Conservation (phyloP, 92 coral and sea anemone genomes). For the Zoanthus solanderi region DNA sequence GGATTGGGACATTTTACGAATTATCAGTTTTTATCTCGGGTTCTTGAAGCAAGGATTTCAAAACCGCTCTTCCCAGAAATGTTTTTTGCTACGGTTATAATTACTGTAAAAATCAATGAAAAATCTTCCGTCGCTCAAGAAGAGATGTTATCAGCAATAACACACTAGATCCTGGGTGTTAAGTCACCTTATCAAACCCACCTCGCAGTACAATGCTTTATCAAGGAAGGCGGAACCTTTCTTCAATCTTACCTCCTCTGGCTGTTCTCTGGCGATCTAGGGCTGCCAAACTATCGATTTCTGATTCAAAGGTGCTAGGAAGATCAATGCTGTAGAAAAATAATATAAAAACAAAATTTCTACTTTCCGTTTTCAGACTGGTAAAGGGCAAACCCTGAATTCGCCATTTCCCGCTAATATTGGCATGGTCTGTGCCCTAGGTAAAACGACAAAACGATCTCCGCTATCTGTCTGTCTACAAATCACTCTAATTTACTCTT, state of each 20-base stretch:
- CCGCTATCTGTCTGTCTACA: not conserved
- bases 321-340: constrained; percentile 32
- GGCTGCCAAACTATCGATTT: constrained; percentile 44
- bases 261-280: constrained; percentile 37
- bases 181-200: not conserved
- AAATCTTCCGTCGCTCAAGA: not conserved
- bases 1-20: too few relatives aligned
- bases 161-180: not conserved
- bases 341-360: not conserved
- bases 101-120: not conserved
- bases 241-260: constrained; percentile 19
- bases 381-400: not conserved
- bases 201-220: not conserved
- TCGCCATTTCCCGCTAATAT: not conserved
- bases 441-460: constrained; percentile 6
- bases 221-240: not conserved
- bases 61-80: too few relatives aligned
- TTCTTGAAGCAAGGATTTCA: too few relatives aligned
- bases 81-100: not conserved
- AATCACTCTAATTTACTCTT: not conserved
- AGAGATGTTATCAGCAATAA: not conserved
- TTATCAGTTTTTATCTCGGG: too few relatives aligned
- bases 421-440: too few relatives aligned
- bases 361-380: not conserved
- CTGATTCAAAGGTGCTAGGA: constrained; percentile 51